phyloP scores from a whole-genome alignment of 2,113 vertebrate genomes.

The Bolborhynchus lineola region DNA sequence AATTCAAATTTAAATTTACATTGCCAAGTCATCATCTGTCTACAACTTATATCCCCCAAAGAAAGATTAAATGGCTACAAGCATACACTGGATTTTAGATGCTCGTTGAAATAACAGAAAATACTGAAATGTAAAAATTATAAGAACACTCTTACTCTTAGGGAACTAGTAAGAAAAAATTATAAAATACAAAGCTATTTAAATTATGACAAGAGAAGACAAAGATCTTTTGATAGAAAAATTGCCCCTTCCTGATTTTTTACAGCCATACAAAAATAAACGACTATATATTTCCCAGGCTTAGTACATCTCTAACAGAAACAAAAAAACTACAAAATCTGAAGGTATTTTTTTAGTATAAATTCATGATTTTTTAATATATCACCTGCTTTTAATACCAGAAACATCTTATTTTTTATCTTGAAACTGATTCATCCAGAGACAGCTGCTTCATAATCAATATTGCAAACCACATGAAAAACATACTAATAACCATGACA shows the following conservation, averaged over 20 bases:
- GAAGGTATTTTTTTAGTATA: not conserved
- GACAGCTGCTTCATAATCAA: accelerated
- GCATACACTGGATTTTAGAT: not conserved
- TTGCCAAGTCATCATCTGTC: not conserved
- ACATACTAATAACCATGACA: not conserved
- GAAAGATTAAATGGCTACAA: not conserved
- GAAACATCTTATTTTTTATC: not conserved
- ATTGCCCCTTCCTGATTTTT: not conserved
- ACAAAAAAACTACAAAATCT: accelerated
- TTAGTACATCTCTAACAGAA: not conserved
- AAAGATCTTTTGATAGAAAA: not conserved
- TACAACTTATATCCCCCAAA: not conserved
- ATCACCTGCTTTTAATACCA: not conserved
- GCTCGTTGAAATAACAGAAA: not conserved
- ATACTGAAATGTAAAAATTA: not conserved
- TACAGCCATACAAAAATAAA: not conserved
- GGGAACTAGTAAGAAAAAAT: not conserved
- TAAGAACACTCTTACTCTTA: not conserved
- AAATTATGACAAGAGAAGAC: not conserved
- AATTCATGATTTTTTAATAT: not conserved
- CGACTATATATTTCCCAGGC: not conserved
- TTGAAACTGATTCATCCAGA: not conserved
- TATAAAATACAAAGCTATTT: not conserved
- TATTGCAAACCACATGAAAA: not conserved
- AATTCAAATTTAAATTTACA: not conserved